Percentiles rank a stretch among this genome's conserved stretches.
phyloP scores from a whole-genome alignment of 2,113 vertebrate genomes.

The Chloropsis hardwickii region DNA sequence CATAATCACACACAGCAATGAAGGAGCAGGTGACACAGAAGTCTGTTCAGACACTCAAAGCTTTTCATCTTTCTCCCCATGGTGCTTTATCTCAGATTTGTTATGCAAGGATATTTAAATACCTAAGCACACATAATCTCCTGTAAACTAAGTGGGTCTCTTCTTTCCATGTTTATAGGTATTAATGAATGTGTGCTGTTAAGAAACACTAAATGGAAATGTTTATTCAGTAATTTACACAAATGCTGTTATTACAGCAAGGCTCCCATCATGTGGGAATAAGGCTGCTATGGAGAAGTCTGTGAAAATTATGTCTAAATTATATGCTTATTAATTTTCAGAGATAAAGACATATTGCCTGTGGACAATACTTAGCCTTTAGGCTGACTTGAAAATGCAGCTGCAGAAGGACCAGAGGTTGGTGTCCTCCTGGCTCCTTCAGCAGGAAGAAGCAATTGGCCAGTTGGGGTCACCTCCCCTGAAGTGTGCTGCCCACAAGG shows the following conservation, averaged over 20 bases:
- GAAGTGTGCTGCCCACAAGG: not conserved
- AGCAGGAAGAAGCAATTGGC: not conserved
- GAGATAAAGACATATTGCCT: not conserved
- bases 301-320: not conserved
- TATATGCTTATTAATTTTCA: not conserved
- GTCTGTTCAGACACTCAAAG: not conserved
- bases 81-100: not conserved
- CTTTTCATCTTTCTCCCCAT: not conserved
- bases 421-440: not conserved
- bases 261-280: not conserved
- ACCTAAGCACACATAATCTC: not conserved
- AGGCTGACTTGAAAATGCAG: not conserved
- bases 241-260: not conserved
- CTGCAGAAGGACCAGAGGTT: not conserved
- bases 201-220: not conserved
- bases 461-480: not conserved
- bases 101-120: not conserved
- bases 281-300: not conserved
- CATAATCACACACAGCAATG: not conserved
- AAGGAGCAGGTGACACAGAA: not conserved
- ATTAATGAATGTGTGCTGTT: not conserved
- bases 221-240: not conserved
- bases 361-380: not conserved
- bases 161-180: not conserved
- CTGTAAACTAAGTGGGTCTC: not conserved